A percentile compares a stretch with the other conserved stretches of the same genome.
These are phyloP conservation scores for Anadara kagoshimensis DNA, from an alignment of 1,140 invertebrate species.

Conservation along the genomic window DNA sequence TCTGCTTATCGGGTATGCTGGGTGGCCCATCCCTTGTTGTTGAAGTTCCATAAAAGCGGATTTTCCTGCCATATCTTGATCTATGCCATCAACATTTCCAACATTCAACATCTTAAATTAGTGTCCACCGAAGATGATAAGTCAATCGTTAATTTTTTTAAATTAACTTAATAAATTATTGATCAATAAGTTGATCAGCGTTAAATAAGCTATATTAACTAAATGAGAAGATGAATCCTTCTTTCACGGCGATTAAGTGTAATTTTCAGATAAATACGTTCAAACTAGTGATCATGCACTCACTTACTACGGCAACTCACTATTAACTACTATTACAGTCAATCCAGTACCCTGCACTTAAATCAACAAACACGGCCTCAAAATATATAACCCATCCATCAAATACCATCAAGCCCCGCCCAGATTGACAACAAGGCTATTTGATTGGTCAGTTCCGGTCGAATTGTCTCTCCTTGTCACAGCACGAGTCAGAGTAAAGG, in stretches of 20 bases:
- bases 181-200: conserved; percentile 29
- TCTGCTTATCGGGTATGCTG: conserved; percentile 69
- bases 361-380: conserved; percentile 51
- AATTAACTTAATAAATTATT: conserved; percentile 38
- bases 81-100: conserved; percentile 74
- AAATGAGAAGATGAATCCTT: conserved; percentile 41
- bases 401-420: conserved; percentile 39
- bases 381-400: conserved; percentile 42
- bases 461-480: conserved; percentile 20
- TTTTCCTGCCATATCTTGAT: conserved; percentile 78
- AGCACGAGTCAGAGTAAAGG: not conserved
- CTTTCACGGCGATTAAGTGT: conserved; percentile 50
- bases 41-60: conserved; percentile 95
- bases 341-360: conserved; percentile 50
- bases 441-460: conserved; percentile 39
- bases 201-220: conserved; percentile 15
- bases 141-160: conserved; percentile 25
- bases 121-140: conserved; percentile 14
- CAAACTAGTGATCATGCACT: conserved; percentile 53
- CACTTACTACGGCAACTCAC: conserved; percentile 48
- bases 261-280: conserved; percentile 55
- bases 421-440: conserved; percentile 1
- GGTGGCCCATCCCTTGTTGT: conserved; percentile 82
- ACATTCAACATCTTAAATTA: conserved; percentile 59
- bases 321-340: conserved; percentile 46